Evolutionary conservation across 2,797 vertebrate genomes (phyloP).

Genomic region (Harpagifer antarcticus): DNA sequence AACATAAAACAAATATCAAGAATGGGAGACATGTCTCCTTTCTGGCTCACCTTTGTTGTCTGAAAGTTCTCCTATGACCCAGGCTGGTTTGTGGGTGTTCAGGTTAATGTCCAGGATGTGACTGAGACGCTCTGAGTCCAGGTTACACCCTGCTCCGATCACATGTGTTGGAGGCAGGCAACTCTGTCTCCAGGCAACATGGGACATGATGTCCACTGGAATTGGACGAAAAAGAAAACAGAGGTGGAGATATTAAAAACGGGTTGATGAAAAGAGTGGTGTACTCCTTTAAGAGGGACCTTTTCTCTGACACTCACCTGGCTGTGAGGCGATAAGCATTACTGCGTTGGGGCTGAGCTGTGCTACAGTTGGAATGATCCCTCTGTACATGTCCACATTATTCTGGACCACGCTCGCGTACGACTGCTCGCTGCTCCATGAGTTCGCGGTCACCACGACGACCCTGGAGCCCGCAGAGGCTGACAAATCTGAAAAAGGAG

Average conservation of each 20-base stretch:
- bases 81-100: slow-evolving; percentile 85
- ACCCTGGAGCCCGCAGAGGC: slow-evolving; percentile 90
- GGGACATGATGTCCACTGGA: slow-evolving; percentile 96
- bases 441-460: slow-evolving; percentile 92
- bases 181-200: slow-evolving; percentile 95
- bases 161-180: slow-evolving; percentile 89
- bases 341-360: slow-evolving; percentile 88
- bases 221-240: not conserved
- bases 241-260: not conserved
- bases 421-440: slow-evolving; percentile 91
- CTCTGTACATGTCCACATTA: slow-evolving; percentile 93
- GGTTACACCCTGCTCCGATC: slow-evolving; percentile 94
- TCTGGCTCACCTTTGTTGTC: slow-evolving; percentile 90
- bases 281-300: not conserved
- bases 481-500: slow-evolving; percentile 86
- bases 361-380: slow-evolving; percentile 88
- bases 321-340: slow-evolving; percentile 93
- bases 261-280: not conserved
- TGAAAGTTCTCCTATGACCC: slow-evolving; percentile 94
- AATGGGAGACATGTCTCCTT: not conserved
- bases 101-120: slow-evolving; percentile 87
- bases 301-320: slow-evolving; percentile 84
- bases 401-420: slow-evolving; percentile 92
- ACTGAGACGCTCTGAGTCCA: slow-evolving; percentile 92
- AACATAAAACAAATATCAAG: too few relatives aligned